phyloP scores from a whole-genome alignment of 2,113 vertebrate species.

The Rynchops niger region DNA sequence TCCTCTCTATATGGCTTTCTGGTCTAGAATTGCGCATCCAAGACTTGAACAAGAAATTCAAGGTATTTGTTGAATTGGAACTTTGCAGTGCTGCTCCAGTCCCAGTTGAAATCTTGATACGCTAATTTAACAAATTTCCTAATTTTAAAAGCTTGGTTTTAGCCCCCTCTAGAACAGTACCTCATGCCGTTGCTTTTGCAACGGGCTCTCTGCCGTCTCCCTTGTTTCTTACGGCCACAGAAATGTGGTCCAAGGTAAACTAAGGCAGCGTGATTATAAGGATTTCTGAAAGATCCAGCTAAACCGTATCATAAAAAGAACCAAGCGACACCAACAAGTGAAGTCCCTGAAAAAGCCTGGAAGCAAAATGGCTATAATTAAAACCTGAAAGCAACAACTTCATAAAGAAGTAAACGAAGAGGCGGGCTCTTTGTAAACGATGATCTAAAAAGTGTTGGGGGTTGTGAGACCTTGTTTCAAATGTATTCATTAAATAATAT shows the following conservation, averaged over 20 bases:
- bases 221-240: neutral
- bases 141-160: neutral
- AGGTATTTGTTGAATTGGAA: neutral
- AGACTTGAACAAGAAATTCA: neutral
- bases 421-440: slow-evolving; percentile 1
- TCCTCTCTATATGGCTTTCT: neutral
- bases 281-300: neutral
- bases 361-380: slow-evolving; percentile 31
- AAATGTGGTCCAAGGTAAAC: neutral
- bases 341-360: neutral
- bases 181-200: neutral
- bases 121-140: neutral
- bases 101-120: neutral
- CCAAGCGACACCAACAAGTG: neutral
- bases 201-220: neutral
- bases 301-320: neutral
- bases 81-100: neutral
- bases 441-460: slow-evolving; percentile 30
- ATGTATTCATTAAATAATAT: slow-evolving; percentile 63
- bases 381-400: slow-evolving; percentile 38
- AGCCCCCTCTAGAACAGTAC: neutral
- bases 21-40: neutral
- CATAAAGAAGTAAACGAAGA: slow-evolving; percentile 5
- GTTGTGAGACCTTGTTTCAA: slow-evolving; percentile 40
- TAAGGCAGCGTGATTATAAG: neutral